Evolutionary conservation across 2,113 vertebrate species (phyloP), one percentile per base, ranked within the genome.

Genomic region (Actenoides lindsayi): DNA sequence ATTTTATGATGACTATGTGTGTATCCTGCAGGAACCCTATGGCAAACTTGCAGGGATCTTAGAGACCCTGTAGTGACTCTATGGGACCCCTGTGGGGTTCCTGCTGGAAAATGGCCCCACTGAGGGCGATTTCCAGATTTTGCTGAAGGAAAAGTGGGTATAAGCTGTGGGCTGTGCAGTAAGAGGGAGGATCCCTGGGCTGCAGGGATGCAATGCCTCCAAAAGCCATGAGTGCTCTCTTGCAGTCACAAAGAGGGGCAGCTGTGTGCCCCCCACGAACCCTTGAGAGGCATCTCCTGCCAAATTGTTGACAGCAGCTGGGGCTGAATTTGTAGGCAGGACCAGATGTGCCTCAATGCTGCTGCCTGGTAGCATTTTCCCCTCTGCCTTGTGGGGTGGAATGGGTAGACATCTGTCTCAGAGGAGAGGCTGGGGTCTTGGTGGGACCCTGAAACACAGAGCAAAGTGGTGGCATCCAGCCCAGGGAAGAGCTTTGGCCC

Each of bases 81-180:
- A 7, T 1, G 1, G 7, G 25, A 16, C 33, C 8, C 16, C 23
- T 27, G 13, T 4, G 7, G 23, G 9, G 11, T 51, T 69, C 23
- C 24, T 50, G 37, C 5, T 7, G 70, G 37, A 76, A 92, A 86
- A 56, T 25, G 67, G 4, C 4, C n/a, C 4, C 9, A 24, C 8
- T 1, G 14, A 60, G 28, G 15, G 28, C 35, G 73, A 69, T 85
- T 30, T 27, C 13, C 4, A 3, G 48, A 68, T 30, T 6, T 54
- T 1, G 2, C n/a, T 35, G 12, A 5, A 4, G 24, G 7, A 4
- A 44, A 81, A 83, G 11, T 0, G 1, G 42, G 4, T 31, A 5
- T 18, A 50, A 71, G 1, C 3, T 68, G 10, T 13, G 33, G 16
- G 20, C 25, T 79, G 14, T 3, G 14, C 18, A 35, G 8, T 33